phyloP scores from a whole-genome alignment of 2,113 vertebrate species.

The Melanerpes formicivorus region DNA sequence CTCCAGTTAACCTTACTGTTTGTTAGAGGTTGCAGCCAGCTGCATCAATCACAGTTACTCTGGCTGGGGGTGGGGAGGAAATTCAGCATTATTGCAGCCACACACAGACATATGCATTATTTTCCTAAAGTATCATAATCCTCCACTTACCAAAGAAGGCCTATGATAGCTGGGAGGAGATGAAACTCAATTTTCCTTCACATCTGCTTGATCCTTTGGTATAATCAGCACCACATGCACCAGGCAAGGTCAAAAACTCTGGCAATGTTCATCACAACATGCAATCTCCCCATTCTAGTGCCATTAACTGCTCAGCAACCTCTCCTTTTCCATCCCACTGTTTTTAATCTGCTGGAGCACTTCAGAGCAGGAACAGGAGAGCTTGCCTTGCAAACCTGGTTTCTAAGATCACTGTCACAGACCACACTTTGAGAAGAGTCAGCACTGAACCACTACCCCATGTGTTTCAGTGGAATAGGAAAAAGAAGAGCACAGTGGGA shows the following conservation, averaged over 20 bases:
- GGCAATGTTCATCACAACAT: conserved; percentile 17
- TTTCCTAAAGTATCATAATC: conserved; percentile 61
- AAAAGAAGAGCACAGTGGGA: conserved; percentile 33
- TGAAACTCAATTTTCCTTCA: conserved; percentile 36
- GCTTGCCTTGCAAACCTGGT: neutral
- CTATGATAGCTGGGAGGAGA: conserved; percentile 29
- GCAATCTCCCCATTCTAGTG: conserved; percentile 18
- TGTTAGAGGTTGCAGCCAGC: conserved; percentile 50
- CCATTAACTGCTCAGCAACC: conserved; percentile 45
- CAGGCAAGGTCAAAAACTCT: conserved; percentile 18
- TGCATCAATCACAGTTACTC: conserved; percentile 65
- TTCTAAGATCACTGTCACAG: neutral
- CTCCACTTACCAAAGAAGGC: conserved; percentile 59
- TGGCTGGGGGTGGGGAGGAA: neutral
- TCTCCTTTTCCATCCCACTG: conserved; percentile 45
- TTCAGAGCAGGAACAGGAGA: neutral
- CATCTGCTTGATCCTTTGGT: conserved; percentile 32
- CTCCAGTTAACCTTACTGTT: conserved; percentile 61
- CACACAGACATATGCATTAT: conserved; percentile 14
- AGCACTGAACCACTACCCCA: neutral
- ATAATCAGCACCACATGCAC: neutral
- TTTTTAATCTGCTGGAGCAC: conserved; percentile 61
- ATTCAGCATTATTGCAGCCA: conserved; percentile 51
- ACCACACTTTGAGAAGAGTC: conserved; percentile 28
- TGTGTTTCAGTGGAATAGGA: conserved; percentile 56